A percentile compares a stretch with the other conserved stretches of the same genome.
Evolutionary conservation across 2,797 vertebrate species (phyloP).

Genomic region (Caiman crocodilus): DNA sequence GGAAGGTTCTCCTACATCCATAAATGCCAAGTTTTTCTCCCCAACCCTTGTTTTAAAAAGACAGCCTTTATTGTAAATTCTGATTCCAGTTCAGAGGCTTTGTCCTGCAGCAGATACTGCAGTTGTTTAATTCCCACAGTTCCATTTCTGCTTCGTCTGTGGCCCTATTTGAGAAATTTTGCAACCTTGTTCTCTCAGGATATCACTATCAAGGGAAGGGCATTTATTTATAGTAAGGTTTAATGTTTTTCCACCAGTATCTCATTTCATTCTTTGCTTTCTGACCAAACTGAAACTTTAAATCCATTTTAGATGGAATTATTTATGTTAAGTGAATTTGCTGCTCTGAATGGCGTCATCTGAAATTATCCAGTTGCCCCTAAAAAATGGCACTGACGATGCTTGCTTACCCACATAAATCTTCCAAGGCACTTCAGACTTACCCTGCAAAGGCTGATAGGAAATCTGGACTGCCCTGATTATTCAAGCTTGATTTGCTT

Average conservation of each 20-base stretch:
- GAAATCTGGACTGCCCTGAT: neutral
- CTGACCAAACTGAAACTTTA: neutral
- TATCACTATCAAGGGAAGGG: neutral
- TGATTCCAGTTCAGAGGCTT: neutral
- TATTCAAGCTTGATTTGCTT: neutral
- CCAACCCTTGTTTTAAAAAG: neutral
- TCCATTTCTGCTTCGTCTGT: neutral
- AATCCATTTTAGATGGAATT: neutral
- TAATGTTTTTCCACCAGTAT: neutral
- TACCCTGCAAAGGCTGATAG: neutral
- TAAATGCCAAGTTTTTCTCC: neutral
- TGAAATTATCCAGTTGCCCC: neutral
- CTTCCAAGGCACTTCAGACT: neutral
- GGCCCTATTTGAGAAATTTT: neutral
- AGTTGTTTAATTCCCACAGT: neutral
- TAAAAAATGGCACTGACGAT: neutral
- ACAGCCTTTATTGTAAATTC: neutral
- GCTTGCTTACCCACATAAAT: neutral
- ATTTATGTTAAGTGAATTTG: neutral
- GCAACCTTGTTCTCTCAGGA: neutral
- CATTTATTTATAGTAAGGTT: neutral
- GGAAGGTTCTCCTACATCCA: neutral
- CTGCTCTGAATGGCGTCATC: neutral
- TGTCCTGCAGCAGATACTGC: too few species aligned
- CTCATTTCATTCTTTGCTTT: neutral